A percentile compares a stretch with the other conserved stretches of the same genome.
Conservation (phyloP, 2,113 vertebrate species). For the Crotophaga sulcirostris region DNA sequence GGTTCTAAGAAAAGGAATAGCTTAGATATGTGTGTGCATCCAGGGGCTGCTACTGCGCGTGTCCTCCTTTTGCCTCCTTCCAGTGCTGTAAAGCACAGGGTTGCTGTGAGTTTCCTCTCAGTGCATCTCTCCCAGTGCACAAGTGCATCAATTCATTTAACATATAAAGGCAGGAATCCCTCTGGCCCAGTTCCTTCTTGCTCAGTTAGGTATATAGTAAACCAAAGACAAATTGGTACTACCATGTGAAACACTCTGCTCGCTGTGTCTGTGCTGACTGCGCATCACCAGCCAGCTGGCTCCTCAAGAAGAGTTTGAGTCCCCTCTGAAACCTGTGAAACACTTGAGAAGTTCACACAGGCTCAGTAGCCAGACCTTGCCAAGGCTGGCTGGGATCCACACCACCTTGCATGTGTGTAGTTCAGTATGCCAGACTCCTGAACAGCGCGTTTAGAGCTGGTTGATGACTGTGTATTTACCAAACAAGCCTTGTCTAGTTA, state of each 20-base stretch:
- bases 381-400: slow-evolving; percentile 29
- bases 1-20: background rate
- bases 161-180: background rate
- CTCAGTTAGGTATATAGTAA: background rate
- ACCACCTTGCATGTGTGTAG: background rate
- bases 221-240: background rate
- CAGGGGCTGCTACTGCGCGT: background rate
- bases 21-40: background rate
- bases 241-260: background rate
- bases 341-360: slow-evolving; percentile 51
- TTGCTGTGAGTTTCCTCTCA: background rate
- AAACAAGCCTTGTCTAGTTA: background rate
- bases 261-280: background rate
- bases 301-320: slow-evolving; percentile 17
- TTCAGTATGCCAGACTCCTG: background rate
- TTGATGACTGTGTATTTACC: background rate
- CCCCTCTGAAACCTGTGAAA: slow-evolving; percentile 37
- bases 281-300: slow-evolving; percentile 11
- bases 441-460: background rate
- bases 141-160: background rate
- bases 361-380: slow-evolving; percentile 9
- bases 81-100: background rate
- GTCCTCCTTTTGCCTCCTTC: background rate
- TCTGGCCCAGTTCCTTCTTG: background rate
- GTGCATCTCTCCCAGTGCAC: background rate